Evolutionary conservation across 64 coral and sea anemone species (phyloP), one percentile per base, ranked within the genome.

Genomic region (Dendrophyllia cribrosa): DNA sequence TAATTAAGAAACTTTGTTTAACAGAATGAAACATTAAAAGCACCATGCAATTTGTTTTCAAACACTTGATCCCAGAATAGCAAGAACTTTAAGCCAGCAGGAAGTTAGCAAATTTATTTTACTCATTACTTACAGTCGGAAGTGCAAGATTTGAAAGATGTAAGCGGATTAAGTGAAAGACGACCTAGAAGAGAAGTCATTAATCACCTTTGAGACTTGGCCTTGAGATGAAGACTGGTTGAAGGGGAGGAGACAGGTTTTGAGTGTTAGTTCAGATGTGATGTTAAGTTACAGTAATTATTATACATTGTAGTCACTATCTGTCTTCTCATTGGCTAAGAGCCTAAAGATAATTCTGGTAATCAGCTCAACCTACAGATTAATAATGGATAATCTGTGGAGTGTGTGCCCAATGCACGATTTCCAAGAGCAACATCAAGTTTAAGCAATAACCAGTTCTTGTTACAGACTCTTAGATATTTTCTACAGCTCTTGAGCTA

Each of bases 111-210:
- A 84, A 19, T 84, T 84, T 68, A 84, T 66, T 84, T 84, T 84
- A 23, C 44, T 11, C 8, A 67, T 84, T 84, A 84, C 79, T 79
- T 93, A 93, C 91, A 93, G 49, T 93, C 65, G 20, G 91, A 64
- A 62, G 91, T 93, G 79, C 91, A 93, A 93, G 91, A 86, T 93
- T 87, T 93, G 91, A 93, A 93, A 93, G 91, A 86, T 77, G 91
- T 86, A 87, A 93, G 77, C 22, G 91, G 91, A 93, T 87, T 93
- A 82, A 93, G 61, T 9, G 91, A 87, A 72, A 93, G 82, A 87
- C 91, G 87, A 93, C 91, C 91, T 93, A 93, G 8, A 93, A 93
- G 83, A 87, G 86, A 93, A 86, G 68, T 85, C 85, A 93, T 83
- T 66, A 86, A 77, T 85, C 79, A 88, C 86, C 72, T 76, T 60